Percentiles rank a stretch among this genome's conserved stretches.
Conservation (phyloP, 2,888 invertebrate species). For the Coronaproctus castanopsis region DNA sequence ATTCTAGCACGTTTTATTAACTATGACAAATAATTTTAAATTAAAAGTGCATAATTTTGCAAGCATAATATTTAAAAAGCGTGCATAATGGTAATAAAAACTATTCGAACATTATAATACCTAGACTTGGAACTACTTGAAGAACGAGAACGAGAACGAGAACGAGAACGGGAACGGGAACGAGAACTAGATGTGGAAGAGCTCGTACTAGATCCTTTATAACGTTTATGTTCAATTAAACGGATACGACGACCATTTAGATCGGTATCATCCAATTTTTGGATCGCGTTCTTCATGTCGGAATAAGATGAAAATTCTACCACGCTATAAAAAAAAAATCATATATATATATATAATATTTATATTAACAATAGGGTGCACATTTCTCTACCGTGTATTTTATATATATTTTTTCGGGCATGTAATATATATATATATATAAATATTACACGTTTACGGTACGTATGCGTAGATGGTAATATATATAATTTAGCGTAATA, state of each 20-base stretch:
- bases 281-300: constrained; percentile 91
- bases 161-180: constrained; percentile 43
- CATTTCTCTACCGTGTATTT: too few relatives aligned
- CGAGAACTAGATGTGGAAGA: constrained; percentile 38
- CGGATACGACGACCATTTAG: constrained; percentile 84
- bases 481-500: too few relatives aligned
- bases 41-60: too few relatives aligned
- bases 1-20: too few relatives aligned
- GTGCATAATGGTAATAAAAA: too few relatives aligned
- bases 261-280: constrained; percentile 90
- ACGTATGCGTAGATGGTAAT: too few relatives aligned
- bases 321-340: constrained; percentile 38
- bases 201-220: constrained; percentile 30
- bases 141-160: constrained; percentile 28
- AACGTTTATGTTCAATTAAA: constrained; percentile 60
- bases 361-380: too few relatives aligned
- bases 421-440: too few relatives aligned
- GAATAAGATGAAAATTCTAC: constrained; percentile 90
- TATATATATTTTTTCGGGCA: too few relatives aligned
- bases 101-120: neutral
- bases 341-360: neutral
- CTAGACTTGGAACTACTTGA: constrained; percentile 19
- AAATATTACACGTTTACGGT: too few relatives aligned
- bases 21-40: too few relatives aligned
- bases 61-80: neutral